Percentiles rank a stretch among this genome's conserved stretches.
phyloP scores from a whole-genome alignment of 2,888 invertebrate genomes.

The Dione vanillae region DNA sequence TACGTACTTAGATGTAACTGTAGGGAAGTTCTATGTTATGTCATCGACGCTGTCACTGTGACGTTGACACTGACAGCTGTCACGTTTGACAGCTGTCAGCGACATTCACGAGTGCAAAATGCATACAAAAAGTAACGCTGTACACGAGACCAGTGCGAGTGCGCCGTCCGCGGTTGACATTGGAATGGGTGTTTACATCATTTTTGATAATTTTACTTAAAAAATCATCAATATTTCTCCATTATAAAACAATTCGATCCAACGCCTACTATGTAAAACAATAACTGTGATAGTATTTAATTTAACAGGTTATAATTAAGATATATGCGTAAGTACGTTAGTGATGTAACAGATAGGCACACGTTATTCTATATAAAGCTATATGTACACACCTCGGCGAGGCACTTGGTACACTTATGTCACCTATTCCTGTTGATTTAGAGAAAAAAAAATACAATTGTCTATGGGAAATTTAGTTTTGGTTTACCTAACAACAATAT shows the following conservation, averaged over 20 bases:
- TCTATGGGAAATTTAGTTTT: conserved; percentile 4
- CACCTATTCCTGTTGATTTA: conserved; percentile 12
- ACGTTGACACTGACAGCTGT: conserved; percentile 27
- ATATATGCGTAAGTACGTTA: conserved; percentile 32
- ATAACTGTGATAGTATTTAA: conserved; percentile 8
- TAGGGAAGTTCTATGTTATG: conserved; percentile 7
- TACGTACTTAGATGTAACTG: too few species aligned
- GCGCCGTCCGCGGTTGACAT: conserved; percentile 47
- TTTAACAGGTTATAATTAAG: conserved; percentile 7
- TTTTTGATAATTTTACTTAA: background rate
- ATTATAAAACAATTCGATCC: background rate
- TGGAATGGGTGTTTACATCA: background rate
- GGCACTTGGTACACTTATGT: conserved; percentile 67
- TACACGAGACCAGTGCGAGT: conserved; percentile 67
- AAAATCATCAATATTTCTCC: background rate
- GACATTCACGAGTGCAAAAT: conserved; percentile 67
- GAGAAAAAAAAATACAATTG: background rate
- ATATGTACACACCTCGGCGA: conserved; percentile 74
- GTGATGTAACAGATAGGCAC: conserved; percentile 62
- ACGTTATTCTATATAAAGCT: conserved; percentile 73
- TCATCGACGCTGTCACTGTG: conserved; percentile 1
- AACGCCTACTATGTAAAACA: background rate
- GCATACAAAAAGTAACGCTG: conserved; percentile 78
- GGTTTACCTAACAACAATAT: conserved; percentile 31
- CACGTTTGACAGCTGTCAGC: conserved; percentile 42